phyloP scores from a whole-genome alignment of 1,140 invertebrate genomes.

The Cyrtorhinus lividipennis region DNA sequence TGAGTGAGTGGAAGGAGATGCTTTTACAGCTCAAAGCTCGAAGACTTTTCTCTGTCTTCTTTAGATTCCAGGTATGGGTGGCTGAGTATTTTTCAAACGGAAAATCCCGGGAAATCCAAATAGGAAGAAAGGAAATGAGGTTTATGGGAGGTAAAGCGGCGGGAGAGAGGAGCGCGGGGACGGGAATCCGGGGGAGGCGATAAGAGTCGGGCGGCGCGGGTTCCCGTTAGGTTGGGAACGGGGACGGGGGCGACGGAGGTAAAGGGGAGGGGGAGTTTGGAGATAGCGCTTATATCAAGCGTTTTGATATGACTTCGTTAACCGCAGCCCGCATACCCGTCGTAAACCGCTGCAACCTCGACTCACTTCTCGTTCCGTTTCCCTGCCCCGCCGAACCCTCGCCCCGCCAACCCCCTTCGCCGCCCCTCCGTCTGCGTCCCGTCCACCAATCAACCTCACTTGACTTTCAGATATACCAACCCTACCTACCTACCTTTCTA shows the following conservation, averaged over 20 bases:
- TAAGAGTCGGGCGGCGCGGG: background rate
- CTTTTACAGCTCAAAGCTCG: no score
- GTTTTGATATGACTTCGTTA: constrained; percentile 8
- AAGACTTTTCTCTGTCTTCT: no score
- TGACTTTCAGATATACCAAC: no score
- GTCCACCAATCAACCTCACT: no score
- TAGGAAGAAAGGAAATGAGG: constrained; percentile 4
- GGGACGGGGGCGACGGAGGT: background rate
- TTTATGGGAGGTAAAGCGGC: background rate
- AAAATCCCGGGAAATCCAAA: background rate
- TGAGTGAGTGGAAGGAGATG: no score
- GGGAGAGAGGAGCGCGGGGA: background rate
- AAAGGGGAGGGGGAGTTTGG: no score
- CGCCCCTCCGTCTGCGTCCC: no score
- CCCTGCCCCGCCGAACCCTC: no score
- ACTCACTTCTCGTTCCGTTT: no score
- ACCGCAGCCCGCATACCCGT: background rate
- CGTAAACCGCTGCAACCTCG: background rate
- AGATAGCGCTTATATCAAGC: background rate
- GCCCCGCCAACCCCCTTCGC: no score
- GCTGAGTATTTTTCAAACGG: background rate
- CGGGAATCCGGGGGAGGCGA: background rate
- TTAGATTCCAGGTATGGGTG: no score
- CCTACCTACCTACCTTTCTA: background rate
- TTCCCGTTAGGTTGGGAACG: no score